These are phyloP conservation scores for Notiomystis cincta DNA, from an alignment of 2,113 vertebrate genomes.

Conservation along the genomic window DNA sequence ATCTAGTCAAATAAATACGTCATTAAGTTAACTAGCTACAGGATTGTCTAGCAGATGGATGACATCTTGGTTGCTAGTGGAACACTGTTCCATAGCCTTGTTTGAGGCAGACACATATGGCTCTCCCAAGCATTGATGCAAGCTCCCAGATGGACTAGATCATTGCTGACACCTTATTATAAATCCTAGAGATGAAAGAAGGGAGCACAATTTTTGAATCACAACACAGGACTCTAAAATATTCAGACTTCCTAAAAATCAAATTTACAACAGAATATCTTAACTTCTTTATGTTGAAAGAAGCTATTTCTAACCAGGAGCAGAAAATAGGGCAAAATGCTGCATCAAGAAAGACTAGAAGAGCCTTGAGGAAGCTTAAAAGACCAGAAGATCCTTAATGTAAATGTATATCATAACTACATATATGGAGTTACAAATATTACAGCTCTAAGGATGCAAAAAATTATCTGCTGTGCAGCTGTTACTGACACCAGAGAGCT, in stretches of 20 bases:
- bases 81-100: slow-evolving; percentile 62
- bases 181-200: slow-evolving; percentile 62
- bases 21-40: slow-evolving; percentile 63
- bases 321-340: background rate
- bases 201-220: slow-evolving; percentile 55
- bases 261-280: background rate
- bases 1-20: slow-evolving; percentile 58
- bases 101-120: slow-evolving; percentile 66
- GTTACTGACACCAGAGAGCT: slow-evolving; percentile 17
- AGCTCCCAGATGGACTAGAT: slow-evolving; percentile 67
- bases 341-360: background rate
- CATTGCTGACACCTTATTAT: slow-evolving; percentile 65
- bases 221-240: slow-evolving; percentile 41
- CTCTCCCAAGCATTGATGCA: slow-evolving; percentile 63
- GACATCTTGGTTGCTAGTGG: slow-evolving; percentile 66
- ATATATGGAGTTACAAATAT: background rate
- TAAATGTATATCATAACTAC: background rate
- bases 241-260: slow-evolving; percentile 44
- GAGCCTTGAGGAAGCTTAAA: background rate
- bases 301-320: background rate
- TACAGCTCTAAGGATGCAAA: background rate
- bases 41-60: slow-evolving; percentile 67
- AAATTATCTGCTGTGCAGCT: slow-evolving; percentile 41
- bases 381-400: background rate
- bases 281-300: background rate